Base-by-base conservation (phyloP, 2,888 invertebrate species). In the Macrophya annulata region DNA sequence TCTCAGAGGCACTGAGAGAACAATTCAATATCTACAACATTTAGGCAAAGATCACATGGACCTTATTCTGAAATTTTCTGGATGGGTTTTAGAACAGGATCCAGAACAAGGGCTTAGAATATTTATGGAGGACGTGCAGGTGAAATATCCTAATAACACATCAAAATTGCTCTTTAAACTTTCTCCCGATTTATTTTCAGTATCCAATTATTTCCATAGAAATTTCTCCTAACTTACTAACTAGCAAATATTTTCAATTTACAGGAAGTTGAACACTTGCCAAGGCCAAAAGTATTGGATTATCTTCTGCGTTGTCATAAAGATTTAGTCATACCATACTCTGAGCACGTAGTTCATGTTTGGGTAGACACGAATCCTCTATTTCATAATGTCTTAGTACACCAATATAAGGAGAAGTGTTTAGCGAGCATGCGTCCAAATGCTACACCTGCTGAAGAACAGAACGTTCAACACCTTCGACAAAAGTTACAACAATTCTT, bases 51-150 rank as follows among this genome's bases (percentile, higher is more conserved):
- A 92, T 88, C 96, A 99, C 90, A 95, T 98, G 88, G 97, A 98
- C 87, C 94, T 99, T 86, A 99, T 99, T 91, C 96, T 99, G 91
- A 97, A 99, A 92, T 99, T 98, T 94, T 96, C 99, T 31, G 97
- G 97, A 88, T 99, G 99, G 98, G 97, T 99, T 81, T 94, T 99
- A 68, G 96, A 96, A 86, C 96, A 97, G 88, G 95, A 97, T 92
- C 97, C 99, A 0, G 97, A 97, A 88, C 98, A 99, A 92, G 99
- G 99, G 0, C 94, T 99, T 6, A 97, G 95, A 94, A 96, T 97
- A 89, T 93, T 93, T 85, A 93, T 93, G 92, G 93, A 93, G 88
- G 93, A 93, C 85, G 89, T 93, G 81, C 92, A 92, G 89, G 93
- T 92, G 88, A 83, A 84, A 25, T 10, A 4, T 6, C 45, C 81